A percentile compares a stretch with the other conserved stretches of the same genome.
Evolutionary conservation across 2,797 vertebrate species (phyloP).

Genomic region (Cetoscarus ocellatus): DNA sequence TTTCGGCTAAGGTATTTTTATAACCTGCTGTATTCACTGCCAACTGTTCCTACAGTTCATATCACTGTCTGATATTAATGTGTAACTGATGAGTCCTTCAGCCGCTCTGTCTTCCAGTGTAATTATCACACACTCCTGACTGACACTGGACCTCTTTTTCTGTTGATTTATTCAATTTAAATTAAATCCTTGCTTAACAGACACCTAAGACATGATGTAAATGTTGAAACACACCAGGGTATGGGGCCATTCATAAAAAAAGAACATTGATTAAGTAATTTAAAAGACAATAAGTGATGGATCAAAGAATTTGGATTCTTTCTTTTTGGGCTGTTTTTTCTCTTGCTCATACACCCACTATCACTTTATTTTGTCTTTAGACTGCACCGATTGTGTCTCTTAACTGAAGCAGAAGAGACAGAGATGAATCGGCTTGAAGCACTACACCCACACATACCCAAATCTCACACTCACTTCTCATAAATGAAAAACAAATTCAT

Average conservation of each 20-base stretch:
- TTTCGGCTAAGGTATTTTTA: constrained; percentile 87
- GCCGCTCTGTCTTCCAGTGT: background rate
- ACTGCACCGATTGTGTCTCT: constrained; percentile 2
- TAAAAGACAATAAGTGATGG: no score
- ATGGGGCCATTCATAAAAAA: no score
- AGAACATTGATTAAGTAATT: background rate
- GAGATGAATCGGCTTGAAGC: constrained; percentile 24
- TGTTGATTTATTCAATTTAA: no score
- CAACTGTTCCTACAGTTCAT: constrained; percentile 12
- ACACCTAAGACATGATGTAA: no score
- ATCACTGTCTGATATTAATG: constrained; percentile 28
- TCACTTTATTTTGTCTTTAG: constrained; percentile 25
- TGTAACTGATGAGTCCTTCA: constrained; percentile 50
- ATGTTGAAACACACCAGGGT: no score
- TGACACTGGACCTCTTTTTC: constrained; percentile 36
- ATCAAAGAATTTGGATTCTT: no score
- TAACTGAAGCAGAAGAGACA: constrained; percentile 47
- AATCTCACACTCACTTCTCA: background rate
- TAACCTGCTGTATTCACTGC: constrained; percentile 20
- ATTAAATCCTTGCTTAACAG: no score
- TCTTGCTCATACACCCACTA: background rate
- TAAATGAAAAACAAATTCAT: constrained; percentile 1
- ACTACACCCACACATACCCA: background rate
- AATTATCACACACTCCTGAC: constrained; percentile 44
- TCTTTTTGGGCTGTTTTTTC: no score